Evolutionary conservation across 2,888 invertebrate genomes (phyloP).

Genomic region (Byasa hedistus): DNA sequence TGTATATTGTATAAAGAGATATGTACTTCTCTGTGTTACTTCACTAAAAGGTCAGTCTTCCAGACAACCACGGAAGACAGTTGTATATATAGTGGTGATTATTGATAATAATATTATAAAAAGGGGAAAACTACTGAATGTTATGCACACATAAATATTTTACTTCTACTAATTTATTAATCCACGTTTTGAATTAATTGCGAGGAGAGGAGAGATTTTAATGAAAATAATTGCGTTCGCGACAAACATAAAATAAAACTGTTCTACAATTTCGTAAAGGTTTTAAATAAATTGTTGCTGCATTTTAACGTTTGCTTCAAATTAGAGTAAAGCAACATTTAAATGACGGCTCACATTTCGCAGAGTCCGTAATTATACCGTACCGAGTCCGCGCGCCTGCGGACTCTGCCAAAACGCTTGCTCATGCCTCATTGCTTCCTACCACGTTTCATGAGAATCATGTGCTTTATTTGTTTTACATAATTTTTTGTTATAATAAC

Average conservation of each 20-base stretch:
- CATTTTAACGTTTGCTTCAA: constrained; percentile 59
- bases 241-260: constrained; percentile 1
- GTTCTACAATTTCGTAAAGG: constrained; percentile 6
- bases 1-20: too few relatives aligned
- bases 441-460: constrained; percentile 16
- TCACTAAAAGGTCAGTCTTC: too few relatives aligned
- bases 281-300: constrained; percentile 26
- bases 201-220: constrained; percentile 4
- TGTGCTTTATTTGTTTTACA: constrained; percentile 12
- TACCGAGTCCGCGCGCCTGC: constrained; percentile 6
- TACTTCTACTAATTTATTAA: neutral
- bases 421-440: constrained; percentile 18
- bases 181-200: neutral
- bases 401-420: constrained; percentile 19
- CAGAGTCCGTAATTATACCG: constrained; percentile 40
- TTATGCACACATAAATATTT: neutral
- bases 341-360: constrained; percentile 74
- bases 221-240: constrained; percentile 12
- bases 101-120: too few relatives aligned
- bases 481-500: neutral
- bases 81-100: too few relatives aligned
- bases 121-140: too few relatives aligned
- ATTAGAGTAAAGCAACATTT: constrained; percentile 76
- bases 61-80: too few relatives aligned
- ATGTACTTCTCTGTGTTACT: too few relatives aligned